Evolutionary conservation across 2,797 vertebrate genomes (phyloP).

Genomic region (Notolabrus celidotus): DNA sequence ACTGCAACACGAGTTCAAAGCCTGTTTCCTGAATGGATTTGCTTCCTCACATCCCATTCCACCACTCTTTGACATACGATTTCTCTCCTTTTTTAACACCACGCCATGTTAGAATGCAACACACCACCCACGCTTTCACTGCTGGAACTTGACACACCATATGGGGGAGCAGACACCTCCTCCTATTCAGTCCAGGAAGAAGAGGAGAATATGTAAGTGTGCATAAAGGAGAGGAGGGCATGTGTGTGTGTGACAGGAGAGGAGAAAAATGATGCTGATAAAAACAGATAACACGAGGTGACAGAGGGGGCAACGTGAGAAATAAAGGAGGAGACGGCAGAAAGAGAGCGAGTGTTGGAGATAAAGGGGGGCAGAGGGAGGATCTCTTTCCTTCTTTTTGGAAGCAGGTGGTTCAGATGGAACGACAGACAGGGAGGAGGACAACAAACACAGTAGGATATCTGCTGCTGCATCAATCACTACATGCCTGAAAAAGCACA

Average conservation of each 20-base stretch:
- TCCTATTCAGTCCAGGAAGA: constrained; percentile 45
- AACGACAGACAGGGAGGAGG: constrained; percentile 4
- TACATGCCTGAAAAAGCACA: constrained; percentile 38
- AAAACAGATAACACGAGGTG: constrained; percentile 58
- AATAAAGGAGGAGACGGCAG: constrained; percentile 59
- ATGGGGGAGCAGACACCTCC: constrained; percentile 63
- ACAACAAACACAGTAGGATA: constrained; percentile 38
- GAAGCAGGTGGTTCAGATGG: constrained; percentile 14
- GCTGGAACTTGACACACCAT: constrained; percentile 68
- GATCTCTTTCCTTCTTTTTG: constrained; percentile 16
- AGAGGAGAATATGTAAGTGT: constrained; percentile 45
- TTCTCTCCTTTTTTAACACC: constrained; percentile 13
- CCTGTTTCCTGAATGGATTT: constrained; percentile 20
- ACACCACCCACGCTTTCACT: constrained; percentile 52
- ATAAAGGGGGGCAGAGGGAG: constrained; percentile 60
- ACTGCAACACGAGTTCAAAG: constrained; percentile 40
- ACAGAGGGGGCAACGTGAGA: constrained; percentile 65
- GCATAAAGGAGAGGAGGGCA: constrained; percentile 1
- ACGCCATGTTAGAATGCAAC: constrained; percentile 47
- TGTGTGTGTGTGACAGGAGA: constrained; percentile 40
- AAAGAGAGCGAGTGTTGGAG: constrained; percentile 38
- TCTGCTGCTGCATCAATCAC: constrained; percentile 49
- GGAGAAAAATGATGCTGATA: constrained; percentile 59
- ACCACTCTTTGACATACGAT: constrained; percentile 44
- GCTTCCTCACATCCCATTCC: constrained; percentile 35